Evolutionary conservation across 1,140 invertebrate species (phyloP), one percentile per base, ranked within the genome.

Genomic region (Oscheius sp.): DNA sequence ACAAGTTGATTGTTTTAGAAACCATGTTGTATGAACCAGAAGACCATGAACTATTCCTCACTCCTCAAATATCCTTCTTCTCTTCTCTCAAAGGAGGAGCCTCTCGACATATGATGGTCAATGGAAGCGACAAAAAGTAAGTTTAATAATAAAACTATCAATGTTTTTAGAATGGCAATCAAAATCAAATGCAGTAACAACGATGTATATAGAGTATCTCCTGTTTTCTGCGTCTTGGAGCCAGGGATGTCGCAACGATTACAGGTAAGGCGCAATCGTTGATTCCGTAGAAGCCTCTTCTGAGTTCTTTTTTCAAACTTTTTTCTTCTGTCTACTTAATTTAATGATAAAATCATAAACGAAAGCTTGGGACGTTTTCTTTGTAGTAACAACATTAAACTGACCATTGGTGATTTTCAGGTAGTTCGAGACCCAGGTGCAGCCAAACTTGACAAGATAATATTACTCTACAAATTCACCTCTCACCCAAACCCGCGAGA

Each of bases 181-280:
- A 65, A 65, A 38, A 65, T 65, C n/a, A 65, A 65, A 28, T 65
- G 63, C 34, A 36, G 32, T 20, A 65, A 65, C 23, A 65, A 65
- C 28, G 63, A 65, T 3, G 10, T 65, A n/a, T 65, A 65, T 31
- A 32, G 63, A 15, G 63, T 65, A n/a, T 65, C 63, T 3, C 63
- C 63, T 3, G 63, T 65, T n/a, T 65, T 38, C 34, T 65, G 63
- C 23, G 36, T 38, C 31, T 28, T 65, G 32, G 63, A 65, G 36
- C 63, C 63, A 15, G 63, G 63, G 29, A 34, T 38, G 63, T 34
- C 31, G 2, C 32, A 36, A 10, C n/a, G 63, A 42, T 38, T 65
- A 38, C 63, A 65, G 63, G 63, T 42, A 38, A 20, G 52, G 4
- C 10, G 4, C 20, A 55, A 7, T 55, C 31, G 3, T 20, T n/a